phyloP scores from a whole-genome alignment of 2,113 vertebrate genomes.

The Pterocles gutturalis region DNA sequence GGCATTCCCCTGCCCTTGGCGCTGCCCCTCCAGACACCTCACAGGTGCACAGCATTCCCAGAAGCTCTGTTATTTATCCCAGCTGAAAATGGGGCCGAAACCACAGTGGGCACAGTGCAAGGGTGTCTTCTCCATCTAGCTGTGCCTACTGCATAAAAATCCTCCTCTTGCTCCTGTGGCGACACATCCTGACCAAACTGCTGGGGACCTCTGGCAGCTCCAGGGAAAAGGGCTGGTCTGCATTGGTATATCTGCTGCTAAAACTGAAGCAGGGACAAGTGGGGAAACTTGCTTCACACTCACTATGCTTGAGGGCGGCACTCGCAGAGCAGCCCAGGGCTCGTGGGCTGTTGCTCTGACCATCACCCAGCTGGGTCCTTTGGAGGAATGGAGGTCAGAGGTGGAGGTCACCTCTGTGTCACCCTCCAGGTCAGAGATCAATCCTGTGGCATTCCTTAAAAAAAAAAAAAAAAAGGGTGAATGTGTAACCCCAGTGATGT shows the following conservation, averaged over 20 bases:
- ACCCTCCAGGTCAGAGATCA: constrained; percentile 19
- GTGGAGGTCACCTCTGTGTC: neutral
- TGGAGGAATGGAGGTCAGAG: neutral
- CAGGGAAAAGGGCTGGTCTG: neutral
- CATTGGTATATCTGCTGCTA: neutral
- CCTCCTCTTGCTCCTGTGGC: neutral
- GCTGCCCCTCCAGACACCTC: neutral
- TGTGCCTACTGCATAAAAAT: neutral
- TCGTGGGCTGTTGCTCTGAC: neutral
- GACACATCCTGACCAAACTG: neutral
- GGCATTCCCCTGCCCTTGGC: neutral
- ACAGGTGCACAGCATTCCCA: neutral
- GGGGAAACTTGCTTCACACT: neutral
- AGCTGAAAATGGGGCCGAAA: neutral
- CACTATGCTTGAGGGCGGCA: neutral
- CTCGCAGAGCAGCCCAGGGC: neutral
- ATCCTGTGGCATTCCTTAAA: constrained; percentile 15
- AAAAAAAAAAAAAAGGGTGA: neutral
- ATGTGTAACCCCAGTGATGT: neutral
- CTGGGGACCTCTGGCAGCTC: rapidly evolving
- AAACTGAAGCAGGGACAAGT: neutral
- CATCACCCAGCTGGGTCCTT: neutral
- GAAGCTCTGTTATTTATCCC: neutral
- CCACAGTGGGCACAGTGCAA: neutral
- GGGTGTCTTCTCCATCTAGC: neutral